These are phyloP conservation scores for Megalopta genalis DNA, from an alignment of 1,140 invertebrate species.

Conservation along the genomic window DNA sequence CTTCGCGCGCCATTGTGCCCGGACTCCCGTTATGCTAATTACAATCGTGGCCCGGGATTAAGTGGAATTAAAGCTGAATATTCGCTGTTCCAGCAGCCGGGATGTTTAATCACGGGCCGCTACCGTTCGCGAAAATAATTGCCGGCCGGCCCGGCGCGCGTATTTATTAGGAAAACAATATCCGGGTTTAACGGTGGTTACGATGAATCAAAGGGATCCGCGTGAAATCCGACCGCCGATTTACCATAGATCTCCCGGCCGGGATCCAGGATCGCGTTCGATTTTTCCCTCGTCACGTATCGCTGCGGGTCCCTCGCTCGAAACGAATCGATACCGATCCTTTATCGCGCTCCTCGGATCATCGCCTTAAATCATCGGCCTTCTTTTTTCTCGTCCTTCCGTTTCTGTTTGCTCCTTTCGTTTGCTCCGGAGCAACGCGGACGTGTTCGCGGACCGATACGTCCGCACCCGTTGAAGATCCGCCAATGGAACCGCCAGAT, in stretches of 20 bases:
- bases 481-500: background rate
- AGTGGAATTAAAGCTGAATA: conserved; percentile 45
- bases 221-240: background rate
- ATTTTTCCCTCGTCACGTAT: background rate
- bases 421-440: background rate
- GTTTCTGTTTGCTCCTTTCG: no score
- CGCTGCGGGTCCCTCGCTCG: conserved; percentile 8
- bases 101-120: background rate
- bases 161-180: conserved; percentile 42
- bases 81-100: conserved; percentile 3
- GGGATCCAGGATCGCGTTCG: background rate
- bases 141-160: background rate
- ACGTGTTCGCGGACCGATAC: background rate
- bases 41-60: conserved; percentile 23
- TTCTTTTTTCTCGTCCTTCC: background rate
- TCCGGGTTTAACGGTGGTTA: conserved; percentile 38
- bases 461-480: background rate
- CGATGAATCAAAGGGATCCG: conserved; percentile 12
- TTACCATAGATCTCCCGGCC: background rate
- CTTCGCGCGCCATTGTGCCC: conserved; percentile 10
- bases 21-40: conserved; percentile 46
- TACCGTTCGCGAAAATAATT: conserved; percentile 29
- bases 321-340: background rate
- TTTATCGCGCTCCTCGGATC: conserved; percentile 5
- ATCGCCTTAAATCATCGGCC: conserved; percentile 2